These are phyloP conservation scores for Diaperis boleti DNA, from an alignment of 2,888 invertebrate species.

Conservation along the genomic window DNA sequence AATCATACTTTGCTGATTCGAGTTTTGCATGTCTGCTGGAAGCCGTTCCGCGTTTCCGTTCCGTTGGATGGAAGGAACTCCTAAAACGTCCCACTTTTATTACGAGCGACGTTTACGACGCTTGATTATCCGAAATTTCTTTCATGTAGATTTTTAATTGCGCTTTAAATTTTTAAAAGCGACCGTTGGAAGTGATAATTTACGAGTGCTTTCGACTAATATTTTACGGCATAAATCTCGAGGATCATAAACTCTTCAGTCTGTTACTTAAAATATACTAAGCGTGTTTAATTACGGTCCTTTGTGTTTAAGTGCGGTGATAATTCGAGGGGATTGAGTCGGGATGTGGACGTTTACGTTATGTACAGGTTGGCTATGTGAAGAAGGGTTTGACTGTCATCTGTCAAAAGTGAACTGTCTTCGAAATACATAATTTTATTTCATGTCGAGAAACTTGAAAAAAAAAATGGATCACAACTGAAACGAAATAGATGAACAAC, in stretches of 20 bases:
- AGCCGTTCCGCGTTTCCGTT: slow-evolving; percentile 16
- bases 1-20: slow-evolving; percentile 41
- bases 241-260: slow-evolving; percentile 17
- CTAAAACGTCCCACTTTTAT: slow-evolving; percentile 18
- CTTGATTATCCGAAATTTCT: slow-evolving; percentile 28
- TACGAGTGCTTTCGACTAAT: slow-evolving; percentile 24
- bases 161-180: slow-evolving; percentile 21
- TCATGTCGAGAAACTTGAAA: too few species aligned
- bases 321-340: too few species aligned
- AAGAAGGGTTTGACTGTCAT: too few species aligned
- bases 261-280: slow-evolving; percentile 12
- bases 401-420: too few species aligned
- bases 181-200: slow-evolving; percentile 31
- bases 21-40: slow-evolving; percentile 39
- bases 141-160: slow-evolving; percentile 24
- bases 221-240: slow-evolving; percentile 37
- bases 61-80: too few species aligned
- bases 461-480: too few species aligned
- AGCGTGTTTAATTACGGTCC: slow-evolving; percentile 6
- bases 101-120: slow-evolving; percentile 28
- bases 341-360: too few species aligned
- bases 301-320: not conserved
- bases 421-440: too few species aligned
- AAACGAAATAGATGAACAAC: too few species aligned
- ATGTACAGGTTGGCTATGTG: too few species aligned